A percentile compares a stretch with the other conserved stretches of the same genome.
Conservation (phyloP, 1,140 invertebrate genomes). For the Atta cephalotes region DNA sequence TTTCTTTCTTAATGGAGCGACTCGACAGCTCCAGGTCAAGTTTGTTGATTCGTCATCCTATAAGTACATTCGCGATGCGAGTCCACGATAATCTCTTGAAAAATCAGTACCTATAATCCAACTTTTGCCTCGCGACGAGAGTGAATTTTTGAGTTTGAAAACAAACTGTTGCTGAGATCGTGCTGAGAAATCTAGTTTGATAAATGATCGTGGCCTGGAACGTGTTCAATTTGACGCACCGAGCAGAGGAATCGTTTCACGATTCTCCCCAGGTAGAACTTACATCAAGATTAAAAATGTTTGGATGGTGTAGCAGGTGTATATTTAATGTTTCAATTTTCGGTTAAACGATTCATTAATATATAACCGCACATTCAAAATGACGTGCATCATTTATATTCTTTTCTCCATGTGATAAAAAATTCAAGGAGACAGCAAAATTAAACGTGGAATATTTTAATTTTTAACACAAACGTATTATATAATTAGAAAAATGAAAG, state of each 20-base stretch:
- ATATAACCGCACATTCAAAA: neutral
- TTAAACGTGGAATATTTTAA: slow-evolving; percentile 2
- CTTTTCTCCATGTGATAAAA: neutral
- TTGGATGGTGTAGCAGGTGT: neutral
- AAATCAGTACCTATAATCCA: neutral
- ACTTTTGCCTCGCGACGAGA: neutral
- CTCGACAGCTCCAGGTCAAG: slow-evolving; percentile 14
- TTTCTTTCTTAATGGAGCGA: neutral
- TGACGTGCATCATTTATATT: neutral
- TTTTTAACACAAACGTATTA: neutral
- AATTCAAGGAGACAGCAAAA: neutral
- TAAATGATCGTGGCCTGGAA: neutral
- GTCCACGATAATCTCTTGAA: neutral
- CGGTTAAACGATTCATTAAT: neutral
- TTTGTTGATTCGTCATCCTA: neutral
- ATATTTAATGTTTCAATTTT: slow-evolving; percentile 26
- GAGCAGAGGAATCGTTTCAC: neutral
- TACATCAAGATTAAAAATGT: neutral
- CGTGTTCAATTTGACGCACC: neutral
- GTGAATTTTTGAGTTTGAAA: slow-evolving; percentile 14
- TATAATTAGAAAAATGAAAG: slow-evolving; percentile 29
- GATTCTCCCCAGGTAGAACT: neutral
- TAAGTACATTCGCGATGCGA: neutral
- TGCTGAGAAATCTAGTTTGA: slow-evolving; percentile 7
- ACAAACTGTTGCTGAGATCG: neutral